Evolutionary conservation across 2,113 vertebrate species (phyloP).

Genomic region (Polypterus bichir): DNA sequence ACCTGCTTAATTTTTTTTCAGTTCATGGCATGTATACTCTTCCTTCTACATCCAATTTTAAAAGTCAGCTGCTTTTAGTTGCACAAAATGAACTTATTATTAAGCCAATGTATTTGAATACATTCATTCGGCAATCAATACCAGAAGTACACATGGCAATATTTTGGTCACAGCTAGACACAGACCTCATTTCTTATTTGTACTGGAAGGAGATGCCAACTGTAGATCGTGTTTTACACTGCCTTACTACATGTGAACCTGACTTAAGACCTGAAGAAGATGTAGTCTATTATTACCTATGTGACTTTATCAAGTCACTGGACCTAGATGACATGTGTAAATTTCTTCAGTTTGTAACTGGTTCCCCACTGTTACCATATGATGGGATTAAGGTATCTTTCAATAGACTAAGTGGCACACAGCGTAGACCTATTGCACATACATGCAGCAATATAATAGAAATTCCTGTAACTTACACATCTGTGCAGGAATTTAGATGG

Average conservation of each 20-base stretch:
- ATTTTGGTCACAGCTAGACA: background rate
- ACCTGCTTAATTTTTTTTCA: slow-evolving; percentile 1
- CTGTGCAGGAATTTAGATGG: background rate
- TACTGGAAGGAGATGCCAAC: background rate
- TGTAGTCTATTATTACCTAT: background rate
- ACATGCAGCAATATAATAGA: slow-evolving; percentile 1
- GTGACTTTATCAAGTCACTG: background rate
- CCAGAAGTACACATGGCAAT: background rate
- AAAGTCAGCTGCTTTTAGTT: too few species aligned
- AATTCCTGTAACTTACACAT: background rate
- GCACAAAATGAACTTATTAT: too few species aligned
- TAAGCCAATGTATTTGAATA: too few species aligned
- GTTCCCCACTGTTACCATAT: background rate
- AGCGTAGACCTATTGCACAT: background rate
- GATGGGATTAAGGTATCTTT: background rate
- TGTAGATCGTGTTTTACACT: background rate
- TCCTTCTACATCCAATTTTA: background rate
- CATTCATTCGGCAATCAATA: background rate
- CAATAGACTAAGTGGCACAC: background rate
- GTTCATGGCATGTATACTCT: background rate
- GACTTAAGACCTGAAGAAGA: background rate
- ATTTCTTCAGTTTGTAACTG: slow-evolving; percentile 2
- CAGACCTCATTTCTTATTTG: background rate
- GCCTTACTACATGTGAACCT: background rate
- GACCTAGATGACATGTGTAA: background rate